Conservation (phyloP, 2,888 invertebrate genomes). For the Pocota personata region DNA sequence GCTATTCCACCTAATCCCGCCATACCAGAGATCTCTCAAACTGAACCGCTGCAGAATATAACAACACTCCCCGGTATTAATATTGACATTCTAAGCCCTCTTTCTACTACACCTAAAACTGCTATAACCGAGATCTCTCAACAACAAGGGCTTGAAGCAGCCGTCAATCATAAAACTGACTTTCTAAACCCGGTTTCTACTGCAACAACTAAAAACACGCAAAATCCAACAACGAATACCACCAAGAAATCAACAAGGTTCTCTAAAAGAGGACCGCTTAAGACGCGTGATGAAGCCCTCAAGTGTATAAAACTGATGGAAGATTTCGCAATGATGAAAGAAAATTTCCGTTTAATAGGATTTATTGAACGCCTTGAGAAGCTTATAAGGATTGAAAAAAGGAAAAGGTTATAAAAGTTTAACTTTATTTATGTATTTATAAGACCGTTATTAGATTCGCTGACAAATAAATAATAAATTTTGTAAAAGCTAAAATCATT, state of each 20-base stretch:
- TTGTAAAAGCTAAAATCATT: neutral
- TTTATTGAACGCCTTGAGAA: conserved; percentile 40
- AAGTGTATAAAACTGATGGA: conserved; percentile 46
- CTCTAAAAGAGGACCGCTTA: neutral
- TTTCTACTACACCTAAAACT: no score
- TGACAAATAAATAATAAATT: neutral
- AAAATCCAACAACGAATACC: neutral
- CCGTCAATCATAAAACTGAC: no score
- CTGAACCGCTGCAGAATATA: no score
- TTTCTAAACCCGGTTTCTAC: neutral
- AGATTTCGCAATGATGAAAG: conserved; percentile 52
- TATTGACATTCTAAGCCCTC: no score
- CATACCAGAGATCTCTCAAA: no score
- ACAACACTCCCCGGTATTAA: no score
- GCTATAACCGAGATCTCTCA: no score
- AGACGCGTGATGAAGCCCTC: conserved; percentile 13
- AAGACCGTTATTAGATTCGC: neutral
- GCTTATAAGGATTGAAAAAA: neutral
- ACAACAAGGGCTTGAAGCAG: no score
- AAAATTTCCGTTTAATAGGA: conserved; percentile 47
- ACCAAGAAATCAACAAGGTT: neutral
- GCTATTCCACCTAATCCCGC: no score
- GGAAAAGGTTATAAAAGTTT: neutral
- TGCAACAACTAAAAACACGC: neutral
- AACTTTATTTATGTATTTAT: neutral